These are phyloP conservation scores for Mus spicilegus DNA, from an alignment of 2,113 vertebrate genomes.

Conservation along the genomic window DNA sequence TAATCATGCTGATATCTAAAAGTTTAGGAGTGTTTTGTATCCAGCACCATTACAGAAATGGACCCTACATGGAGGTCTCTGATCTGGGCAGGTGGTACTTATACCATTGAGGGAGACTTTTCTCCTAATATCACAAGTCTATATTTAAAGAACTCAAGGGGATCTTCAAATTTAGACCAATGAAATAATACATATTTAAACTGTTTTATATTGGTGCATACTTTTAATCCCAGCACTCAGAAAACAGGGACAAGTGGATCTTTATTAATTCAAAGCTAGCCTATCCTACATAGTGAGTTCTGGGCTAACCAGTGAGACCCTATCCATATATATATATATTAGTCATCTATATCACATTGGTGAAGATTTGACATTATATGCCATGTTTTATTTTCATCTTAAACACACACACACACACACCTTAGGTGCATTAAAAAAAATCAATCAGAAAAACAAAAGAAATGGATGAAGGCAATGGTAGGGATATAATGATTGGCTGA, in stretches of 20 bases:
- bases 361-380: neutral
- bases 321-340: neutral
- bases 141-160: neutral
- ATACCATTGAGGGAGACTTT: neutral
- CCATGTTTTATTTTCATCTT: neutral
- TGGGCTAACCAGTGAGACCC: neutral
- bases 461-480: neutral
- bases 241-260: neutral
- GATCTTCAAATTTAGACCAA: neutral
- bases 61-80: too few relatives aligned
- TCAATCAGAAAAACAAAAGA: neutral
- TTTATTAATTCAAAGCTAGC: neutral
- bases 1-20: neutral
- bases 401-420: neutral
- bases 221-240: neutral
- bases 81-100: neutral
- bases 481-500: neutral
- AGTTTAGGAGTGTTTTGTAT: neutral
- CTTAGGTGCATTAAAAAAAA: slow-evolving; percentile 4
- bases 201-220: neutral
- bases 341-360: neutral
- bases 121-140: neutral
- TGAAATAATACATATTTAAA: neutral
- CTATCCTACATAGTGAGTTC: neutral
- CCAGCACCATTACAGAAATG: neutral